Conservation (phyloP, 2,888 invertebrate species). For the Muscina levida region DNA sequence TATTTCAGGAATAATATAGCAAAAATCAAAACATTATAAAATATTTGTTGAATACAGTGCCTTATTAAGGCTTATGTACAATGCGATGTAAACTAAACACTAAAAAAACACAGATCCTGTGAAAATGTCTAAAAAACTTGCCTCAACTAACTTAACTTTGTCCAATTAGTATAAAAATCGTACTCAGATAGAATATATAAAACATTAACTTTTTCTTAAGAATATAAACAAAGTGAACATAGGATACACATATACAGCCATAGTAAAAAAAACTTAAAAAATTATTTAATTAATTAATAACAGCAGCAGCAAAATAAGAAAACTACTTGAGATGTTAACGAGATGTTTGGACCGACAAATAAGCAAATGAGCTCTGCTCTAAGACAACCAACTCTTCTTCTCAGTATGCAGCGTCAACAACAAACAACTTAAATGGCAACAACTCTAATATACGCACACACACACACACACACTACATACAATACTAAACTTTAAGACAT, state of each 20-base stretch:
- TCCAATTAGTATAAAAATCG: no score
- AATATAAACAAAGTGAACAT: background rate
- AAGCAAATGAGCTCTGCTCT: conserved; percentile 37
- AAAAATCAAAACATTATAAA: no score
- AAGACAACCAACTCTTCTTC: conserved; percentile 30
- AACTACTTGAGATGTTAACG: conserved; percentile 56
- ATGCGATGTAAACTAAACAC: no score
- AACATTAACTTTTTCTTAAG: background rate
- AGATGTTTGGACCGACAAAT: conserved; percentile 44
- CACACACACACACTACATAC: background rate
- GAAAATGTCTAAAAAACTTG: no score
- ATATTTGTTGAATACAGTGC: no score
- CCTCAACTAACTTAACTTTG: no score
- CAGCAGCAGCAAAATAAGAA: conserved; percentile 20
- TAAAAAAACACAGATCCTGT: no score
- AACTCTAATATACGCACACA: background rate
- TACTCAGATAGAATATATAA: no score
- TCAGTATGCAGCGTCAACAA: background rate
- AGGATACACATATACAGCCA: background rate
- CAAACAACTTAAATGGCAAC: conserved; percentile 16
- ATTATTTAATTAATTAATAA: conserved; percentile 14
- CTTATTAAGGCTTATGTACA: no score
- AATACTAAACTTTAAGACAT: background rate
- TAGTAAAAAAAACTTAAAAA: conserved; percentile 13
- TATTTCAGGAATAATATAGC: no score